Base-by-base conservation (phyloP, 2,797 vertebrate species). In the Acanthopagrus latus region DNA sequence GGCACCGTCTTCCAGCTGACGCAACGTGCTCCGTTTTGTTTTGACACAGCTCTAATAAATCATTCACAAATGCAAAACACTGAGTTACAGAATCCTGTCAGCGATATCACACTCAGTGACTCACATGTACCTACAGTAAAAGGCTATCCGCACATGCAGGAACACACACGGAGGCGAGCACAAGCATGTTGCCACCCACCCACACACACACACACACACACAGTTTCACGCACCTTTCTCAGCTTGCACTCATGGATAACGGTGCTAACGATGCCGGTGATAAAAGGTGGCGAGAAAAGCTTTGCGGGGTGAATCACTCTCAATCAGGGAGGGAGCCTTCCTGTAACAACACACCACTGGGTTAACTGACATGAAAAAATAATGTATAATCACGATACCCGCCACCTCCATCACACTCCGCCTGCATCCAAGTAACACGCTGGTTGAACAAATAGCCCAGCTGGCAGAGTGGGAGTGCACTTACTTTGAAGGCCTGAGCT, bases 391-490 rank as follows among this genome's bases (percentile, higher is more conserved):
- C 83, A 80, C 43, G 44, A 86, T 72, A 85, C 82, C 80, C 55
- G 25, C 70, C 87, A 80, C 87, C 89, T 90, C 85, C 87, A 88
- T 88, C 85, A 81, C 87, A 86, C 82, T 83, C 82, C 21, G 73
- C 83, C 86, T 73, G 87, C 86, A 84, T 88, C 87, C 88, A 87
- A 91, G 85, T 78, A 86, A 85, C 87, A 89, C 18, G 73, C 89
- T 81, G 88, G 52, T 82, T 89, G 78, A 92, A 91, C 86, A 94
- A 88, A 91, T 72, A 83, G 88, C 71, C 86, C 89, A 88, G 84
- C 92, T 91, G 88, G 81, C 89, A 81, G 85, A 92, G 91, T 92
- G 88, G 88, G 89, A 92, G 89, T 88, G 74, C 59, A 88, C 88
- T 91, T 78, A 88, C 78, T 92, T 89, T 86, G 84, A 90, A 91